Base-by-base conservation (phyloP, 2,888 invertebrate genomes). In the Eupithecia centaureata region DNA sequence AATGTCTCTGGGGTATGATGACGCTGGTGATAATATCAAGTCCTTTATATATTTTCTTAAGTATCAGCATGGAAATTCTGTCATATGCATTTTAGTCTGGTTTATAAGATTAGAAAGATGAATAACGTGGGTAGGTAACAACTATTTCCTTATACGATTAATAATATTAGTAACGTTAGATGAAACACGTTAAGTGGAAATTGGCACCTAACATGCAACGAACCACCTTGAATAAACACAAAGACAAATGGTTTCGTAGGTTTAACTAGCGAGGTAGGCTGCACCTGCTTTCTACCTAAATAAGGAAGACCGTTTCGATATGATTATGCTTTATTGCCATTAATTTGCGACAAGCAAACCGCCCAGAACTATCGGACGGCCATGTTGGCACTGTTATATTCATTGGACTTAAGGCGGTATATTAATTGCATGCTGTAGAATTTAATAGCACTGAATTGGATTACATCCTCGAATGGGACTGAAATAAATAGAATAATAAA, bases 311-410 rank as follows among this genome's bases (percentile, higher is more conserved):
- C 83, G 84, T 89, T 89, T 86, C 87, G 87, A 88, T 91, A 89
- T 90, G 88, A 92, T 92, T 90, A 88, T 88, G 86, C 85, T 91
- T 91, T 92, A 92, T 89, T 88, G 85, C 88, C 87, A 88, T 90
- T 91, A 91, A 92, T 92, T 91, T 89, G 90, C 86, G 87, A 90
- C 90, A 89, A 90, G 90, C 85, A 88, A 86, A 88, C 89, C 90
- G 89, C 90, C 90, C 88, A 86, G 85, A 82, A 81, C 85, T 82
- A 81, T 79, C 75, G 79, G 81, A 79, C 83, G 79, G 86, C 87
- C 86, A 86, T 86, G 79, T 89, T 88, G 82, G 84, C 81, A 78
- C 82, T 86, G 85, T 87, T 82, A 81, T 80, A 80, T 82, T 82
- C 84, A 61, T 62, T 68, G 59, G 57, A 51, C 54, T 51, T 64